These are phyloP conservation scores for Pedicia rivosa DNA, from an alignment of 2,888 invertebrate species.

Conservation along the genomic window DNA sequence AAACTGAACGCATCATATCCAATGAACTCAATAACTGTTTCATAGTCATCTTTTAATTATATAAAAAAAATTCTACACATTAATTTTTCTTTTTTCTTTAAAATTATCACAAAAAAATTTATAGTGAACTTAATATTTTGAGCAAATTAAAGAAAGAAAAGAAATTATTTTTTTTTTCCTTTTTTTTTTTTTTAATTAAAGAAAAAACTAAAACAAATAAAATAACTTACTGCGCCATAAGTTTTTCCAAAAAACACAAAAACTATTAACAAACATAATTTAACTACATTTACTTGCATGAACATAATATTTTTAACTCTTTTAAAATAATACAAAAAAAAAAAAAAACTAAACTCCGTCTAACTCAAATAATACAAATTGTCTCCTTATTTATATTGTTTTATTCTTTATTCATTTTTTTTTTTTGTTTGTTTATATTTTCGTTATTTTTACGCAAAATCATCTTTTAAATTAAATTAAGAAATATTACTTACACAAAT, in stretches of 20 bases:
- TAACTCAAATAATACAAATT: not conserved
- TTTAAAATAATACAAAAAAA: not conserved
- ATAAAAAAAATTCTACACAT: too few species aligned
- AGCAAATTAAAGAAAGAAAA: too few species aligned
- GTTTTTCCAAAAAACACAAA: not conserved
- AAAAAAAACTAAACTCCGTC: not conserved
- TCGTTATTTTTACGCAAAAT: too few species aligned
- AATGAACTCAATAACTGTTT: constrained; percentile 25
- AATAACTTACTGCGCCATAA: not conserved
- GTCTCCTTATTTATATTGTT: too few species aligned
- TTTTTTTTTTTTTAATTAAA: too few species aligned
- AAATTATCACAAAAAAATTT: not conserved
- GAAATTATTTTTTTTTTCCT: too few species aligned
- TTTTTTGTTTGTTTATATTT: too few species aligned
- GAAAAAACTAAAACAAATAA: not conserved
- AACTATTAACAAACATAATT: not conserved
- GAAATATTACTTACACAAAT: too few species aligned
- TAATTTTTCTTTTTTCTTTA: too few species aligned
- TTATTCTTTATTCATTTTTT: too few species aligned
- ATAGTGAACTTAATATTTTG: not conserved
- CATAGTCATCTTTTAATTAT: constrained; percentile 21
- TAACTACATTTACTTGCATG: not conserved
- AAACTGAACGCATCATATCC: constrained; percentile 26
- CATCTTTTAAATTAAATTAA: too few species aligned
- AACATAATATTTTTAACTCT: not conserved